Conservation (phyloP, 2,113 vertebrate species). For the Erinaceus europaeus region DNA sequence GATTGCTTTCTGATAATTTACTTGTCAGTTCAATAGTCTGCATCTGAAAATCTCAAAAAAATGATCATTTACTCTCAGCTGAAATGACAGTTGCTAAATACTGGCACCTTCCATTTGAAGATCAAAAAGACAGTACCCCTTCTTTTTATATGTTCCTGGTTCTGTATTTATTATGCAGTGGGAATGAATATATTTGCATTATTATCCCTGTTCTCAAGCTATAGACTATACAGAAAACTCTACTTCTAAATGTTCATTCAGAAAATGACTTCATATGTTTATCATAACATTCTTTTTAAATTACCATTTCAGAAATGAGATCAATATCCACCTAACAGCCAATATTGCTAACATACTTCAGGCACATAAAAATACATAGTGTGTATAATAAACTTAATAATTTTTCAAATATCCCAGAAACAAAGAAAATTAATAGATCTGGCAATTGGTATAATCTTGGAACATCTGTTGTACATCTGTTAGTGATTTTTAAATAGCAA, state of each 20-base stretch:
- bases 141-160: background rate
- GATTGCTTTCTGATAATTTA: slow-evolving; percentile 1
- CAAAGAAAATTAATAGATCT: background rate
- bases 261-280: background rate
- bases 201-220: background rate
- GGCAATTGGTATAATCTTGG: background rate
- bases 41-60: slow-evolving; percentile 32
- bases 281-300: background rate
- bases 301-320: background rate
- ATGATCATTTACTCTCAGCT: background rate
- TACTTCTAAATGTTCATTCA: background rate
- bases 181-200: background rate
- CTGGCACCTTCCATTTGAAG: background rate
- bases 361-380: background rate
- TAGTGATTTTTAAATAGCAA: background rate
- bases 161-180: background rate
- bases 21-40: background rate
- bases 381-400: background rate
- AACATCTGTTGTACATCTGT: background rate
- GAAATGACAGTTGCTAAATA: background rate
- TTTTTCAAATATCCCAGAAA: background rate
- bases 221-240: background rate
- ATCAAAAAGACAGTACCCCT: background rate
- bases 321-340: background rate
- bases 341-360: background rate